A percentile compares a stretch with the other conserved stretches of the same genome.
These are phyloP conservation scores for Poicephalus gulielmi DNA, from an alignment of 2,113 vertebrate genomes.

Conservation along the genomic window DNA sequence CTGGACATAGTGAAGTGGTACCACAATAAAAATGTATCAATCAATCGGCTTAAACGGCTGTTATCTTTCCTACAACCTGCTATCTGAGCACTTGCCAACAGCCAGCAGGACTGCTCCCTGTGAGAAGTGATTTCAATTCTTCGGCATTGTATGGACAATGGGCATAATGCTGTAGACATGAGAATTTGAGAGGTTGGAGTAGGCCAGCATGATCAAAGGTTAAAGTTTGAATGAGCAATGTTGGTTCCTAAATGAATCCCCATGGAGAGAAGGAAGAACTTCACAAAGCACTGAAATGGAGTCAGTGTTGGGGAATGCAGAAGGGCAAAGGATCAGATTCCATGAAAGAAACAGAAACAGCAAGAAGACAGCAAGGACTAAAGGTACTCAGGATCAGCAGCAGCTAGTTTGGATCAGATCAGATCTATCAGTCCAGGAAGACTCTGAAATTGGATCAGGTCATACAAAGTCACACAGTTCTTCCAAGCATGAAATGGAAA, in stretches of 20 bases:
- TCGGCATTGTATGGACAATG: neutral
- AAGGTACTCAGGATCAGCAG: neutral
- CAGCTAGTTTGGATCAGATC: neutral
- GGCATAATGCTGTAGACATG: neutral
- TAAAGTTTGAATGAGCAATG: neutral
- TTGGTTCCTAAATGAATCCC: neutral
- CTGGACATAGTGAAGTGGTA: neutral
- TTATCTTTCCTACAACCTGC: neutral
- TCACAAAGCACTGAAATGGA: neutral
- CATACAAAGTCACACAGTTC: neutral
- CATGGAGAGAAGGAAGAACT: accelerated
- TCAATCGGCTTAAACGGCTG: neutral
- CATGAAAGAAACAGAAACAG: neutral
- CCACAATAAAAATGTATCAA: neutral
- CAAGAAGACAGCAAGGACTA: neutral
- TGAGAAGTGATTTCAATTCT: neutral
- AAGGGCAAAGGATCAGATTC: neutral
- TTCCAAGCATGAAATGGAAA: conserved; percentile 51
- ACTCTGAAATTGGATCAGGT: conserved; percentile 33
- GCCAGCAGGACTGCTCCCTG: neutral
- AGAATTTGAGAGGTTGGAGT: neutral
- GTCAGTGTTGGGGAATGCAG: neutral
- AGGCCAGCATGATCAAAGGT: neutral
- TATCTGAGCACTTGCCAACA: neutral
- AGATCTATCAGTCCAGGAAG: conserved; percentile 20